Base-by-base conservation (phyloP, 2,113 vertebrate genomes). In the Erinaceus europaeus region DNA sequence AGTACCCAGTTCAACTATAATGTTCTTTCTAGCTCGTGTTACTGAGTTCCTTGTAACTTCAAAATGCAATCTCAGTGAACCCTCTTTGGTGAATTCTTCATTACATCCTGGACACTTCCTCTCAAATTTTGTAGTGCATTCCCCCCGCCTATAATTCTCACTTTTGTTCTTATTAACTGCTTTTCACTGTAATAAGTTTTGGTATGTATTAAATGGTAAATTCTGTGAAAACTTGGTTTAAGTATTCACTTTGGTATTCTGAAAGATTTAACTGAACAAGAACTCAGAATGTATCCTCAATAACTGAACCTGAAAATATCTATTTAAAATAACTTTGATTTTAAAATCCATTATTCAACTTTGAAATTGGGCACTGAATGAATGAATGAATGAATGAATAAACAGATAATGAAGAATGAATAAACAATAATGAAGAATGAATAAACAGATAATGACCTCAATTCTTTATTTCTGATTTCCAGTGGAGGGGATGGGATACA, bases 311-410 rank as follows among this genome's bases (percentile, higher is more conserved):
- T 40, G 34, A 42, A n/a, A 88, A 48, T 10, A 32, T 40, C n/a
- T 88, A 73, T 77, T 87, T 89, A 38, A 81, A 87, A 38, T 38
- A 65, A 84, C 9, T 29, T 80, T 59, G 12, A 14, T 67, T 84
- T 9, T 20, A 34, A 84, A 87, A 29, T 13, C 36, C 69, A n/a
- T 46, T 82, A 4, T 61, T 81, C 25, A n/a, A 68, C 5, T 73
- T 6, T 76, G 34, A 62, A 50, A 79, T 53, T 84, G 69, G 61
- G 67, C 32, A 29, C n/a, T 65, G 68, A 40, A 27, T 46, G 20
- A 10, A 9, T 46, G 27, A 74, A 53, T 81, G n/a, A n/a, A n/a
- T n/a, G n/a, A n/a, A n/a, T n/a, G n/a, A n/a, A n/a, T n/a, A n/a
- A n/a, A n/a, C n/a, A n/a, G n/a, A n/a, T n/a, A n/a, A n/a, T n/a